Evolutionary conservation across 2,888 invertebrate genomes (phyloP), one percentile per base, ranked within the genome.

Genomic region (Coleophora deauratella): DNA sequence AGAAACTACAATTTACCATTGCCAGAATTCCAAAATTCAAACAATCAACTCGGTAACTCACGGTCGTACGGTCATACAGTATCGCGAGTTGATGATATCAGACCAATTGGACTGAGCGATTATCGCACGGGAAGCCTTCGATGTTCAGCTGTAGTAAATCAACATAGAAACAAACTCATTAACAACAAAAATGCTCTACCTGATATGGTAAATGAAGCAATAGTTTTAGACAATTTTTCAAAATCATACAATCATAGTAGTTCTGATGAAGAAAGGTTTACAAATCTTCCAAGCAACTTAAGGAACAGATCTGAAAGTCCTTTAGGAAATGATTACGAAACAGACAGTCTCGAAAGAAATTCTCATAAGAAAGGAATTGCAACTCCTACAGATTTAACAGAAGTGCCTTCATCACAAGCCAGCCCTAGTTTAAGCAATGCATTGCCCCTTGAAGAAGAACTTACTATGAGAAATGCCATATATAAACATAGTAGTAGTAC

Each of bases 371-470:
- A 87, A 49, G 88, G 87, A 27, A 72, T 78, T 46, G 80, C 82
- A 21, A 89, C 90, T 4, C 88, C 91, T 1, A 87, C 88, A 2
- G 90, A 90, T 42, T 90, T 88, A 57, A 86, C 87, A 1, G 92
- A 92, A 52, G 70, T 90, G 4, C 87, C 91, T 0, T 89, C 89
- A 12, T 89, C 90, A 6, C 93, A 93, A 56, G 89, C 93, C 0
- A 92, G 92, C 57, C 93, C 93, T 2, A 91, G 91, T 48, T 68
- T 93, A 43, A 93, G 92, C 50, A 88, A 89, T 2, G 92, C 93
- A 1, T 67, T 94, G 41, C 94, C 93, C 0, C 80, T 93, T 64
- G 93, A 93, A 61, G 94, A 94, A 79, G 93, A 94, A 68, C 77
- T 94, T 50, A 93, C 93, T 15, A 93, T 93, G 86, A 87, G 89